A percentile compares a stretch with the other conserved stretches of the same genome.
phyloP scores from a whole-genome alignment of 1,140 invertebrate genomes.

The Chironomus tepperi region DNA sequence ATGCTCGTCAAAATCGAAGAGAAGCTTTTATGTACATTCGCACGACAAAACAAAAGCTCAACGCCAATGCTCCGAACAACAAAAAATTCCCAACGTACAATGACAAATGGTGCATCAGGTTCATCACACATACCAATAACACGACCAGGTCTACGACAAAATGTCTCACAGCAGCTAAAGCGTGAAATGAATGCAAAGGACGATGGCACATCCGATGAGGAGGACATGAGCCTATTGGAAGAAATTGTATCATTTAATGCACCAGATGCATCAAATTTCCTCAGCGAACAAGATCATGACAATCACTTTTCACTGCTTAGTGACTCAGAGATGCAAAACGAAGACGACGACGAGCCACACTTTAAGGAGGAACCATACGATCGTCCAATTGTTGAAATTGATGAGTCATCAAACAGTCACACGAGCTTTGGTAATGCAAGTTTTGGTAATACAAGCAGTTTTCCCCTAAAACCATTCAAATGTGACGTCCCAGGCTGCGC shows the following conservation, averaged over 20 bases:
- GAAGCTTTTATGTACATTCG: neutral
- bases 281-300: neutral
- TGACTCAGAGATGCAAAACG: neutral
- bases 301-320: neutral
- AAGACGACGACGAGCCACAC: neutral
- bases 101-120: neutral
- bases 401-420: neutral
- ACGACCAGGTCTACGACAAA: neutral
- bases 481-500: neutral
- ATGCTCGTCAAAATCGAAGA: neutral
- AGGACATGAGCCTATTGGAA: neutral
- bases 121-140: neutral
- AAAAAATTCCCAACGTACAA: neutral
- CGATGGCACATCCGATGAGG: neutral
- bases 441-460: no score
- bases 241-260: neutral
- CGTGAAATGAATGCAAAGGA: neutral
- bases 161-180: neutral
- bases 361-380: neutral
- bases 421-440: no score
- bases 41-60: neutral
- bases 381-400: neutral
- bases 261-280: neutral
- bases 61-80: neutral
- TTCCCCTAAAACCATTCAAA: neutral